Base-by-base conservation (phyloP, 2,888 invertebrate genomes). In the Yponomeuta cagnagella region DNA sequence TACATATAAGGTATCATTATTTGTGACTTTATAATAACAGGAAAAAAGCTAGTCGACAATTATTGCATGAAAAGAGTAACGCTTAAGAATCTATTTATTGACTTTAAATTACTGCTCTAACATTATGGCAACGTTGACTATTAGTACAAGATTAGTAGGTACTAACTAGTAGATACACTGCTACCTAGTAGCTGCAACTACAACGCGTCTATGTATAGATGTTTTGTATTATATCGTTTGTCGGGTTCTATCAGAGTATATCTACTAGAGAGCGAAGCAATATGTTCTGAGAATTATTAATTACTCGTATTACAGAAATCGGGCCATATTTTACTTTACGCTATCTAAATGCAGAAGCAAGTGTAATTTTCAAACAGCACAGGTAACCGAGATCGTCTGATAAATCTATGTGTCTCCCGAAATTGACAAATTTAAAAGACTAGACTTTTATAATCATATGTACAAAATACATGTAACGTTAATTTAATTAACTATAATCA, bases 401-500 rank as follows among this genome's bases (percentile, higher is more conserved):
- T 8, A 43, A 43, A 43, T 43, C n/a, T 67, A 67, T 6, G 10
- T 67, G 43, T 15, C 67, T 6, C 33, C 33, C 10, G 33, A 68
- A 68, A 68, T 68, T 68, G 68, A 68, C 68, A 52, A 68, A 68
- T 68, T 68, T 52, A 68, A 68, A 68, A 68, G 52, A 68, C 68
- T 68, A 68, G 48, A 48, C 52, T 68, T 68, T 52, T 30, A 23
- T 43, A 43, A 43, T 43, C 12, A 23, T 68, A 68, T 68, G 12
- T 68, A 68, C 68, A 68, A 30, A 52, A 68, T 68, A 68, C 33
- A 37, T 43, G 6, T 37, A 43, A 67, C 68, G 52, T 68, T 68
- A 68, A 48, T 48, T 48, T 68, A 23, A 68, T 68, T 68, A 68
- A 68, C 68, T 68, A 30, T 68, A 43, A 68, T 68, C 68, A 68